Evolutionary conservation across 2,797 vertebrate species (phyloP).

Genomic region (Gambelia wislizenii): DNA sequence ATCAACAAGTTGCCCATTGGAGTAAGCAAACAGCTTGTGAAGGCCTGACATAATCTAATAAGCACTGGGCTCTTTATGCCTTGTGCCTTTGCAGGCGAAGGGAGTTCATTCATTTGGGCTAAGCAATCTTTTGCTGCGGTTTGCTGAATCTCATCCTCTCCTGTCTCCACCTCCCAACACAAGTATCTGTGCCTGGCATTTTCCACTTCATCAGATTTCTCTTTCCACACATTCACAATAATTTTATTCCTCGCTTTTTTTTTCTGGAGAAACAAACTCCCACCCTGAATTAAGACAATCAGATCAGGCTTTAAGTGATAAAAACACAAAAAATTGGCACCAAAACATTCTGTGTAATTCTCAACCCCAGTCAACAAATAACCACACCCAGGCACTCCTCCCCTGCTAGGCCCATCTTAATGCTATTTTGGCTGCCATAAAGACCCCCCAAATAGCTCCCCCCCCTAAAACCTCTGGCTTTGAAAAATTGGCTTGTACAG

Average conservation of each 20-base stretch:
- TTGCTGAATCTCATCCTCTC: conserved; percentile 40
- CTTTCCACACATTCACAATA: no score
- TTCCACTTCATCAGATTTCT: neutral
- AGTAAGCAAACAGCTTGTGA: conserved; percentile 76
- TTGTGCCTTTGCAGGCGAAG: conserved; percentile 52
- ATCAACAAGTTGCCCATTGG: conserved; percentile 83
- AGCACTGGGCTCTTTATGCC: conserved; percentile 55
- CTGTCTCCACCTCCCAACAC: neutral
- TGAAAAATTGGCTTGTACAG: no score
- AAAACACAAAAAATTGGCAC: neutral
- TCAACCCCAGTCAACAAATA: neutral
- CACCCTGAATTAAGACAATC: no score
- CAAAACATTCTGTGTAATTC: neutral
- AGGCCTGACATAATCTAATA: conserved; percentile 77
- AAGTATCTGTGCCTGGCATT: neutral
- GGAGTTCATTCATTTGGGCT: conserved; percentile 55
- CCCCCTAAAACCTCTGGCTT: no score
- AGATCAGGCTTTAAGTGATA: neutral
- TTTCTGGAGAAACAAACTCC: neutral
- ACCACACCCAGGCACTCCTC: neutral
- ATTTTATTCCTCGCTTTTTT: neutral
- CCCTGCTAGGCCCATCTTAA: no score
- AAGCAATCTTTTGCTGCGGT: conserved; percentile 62
- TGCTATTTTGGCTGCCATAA: neutral
- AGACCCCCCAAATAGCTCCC: no score